Base-by-base conservation (phyloP, 2,888 invertebrate species). In the Coremacera marginata region DNA sequence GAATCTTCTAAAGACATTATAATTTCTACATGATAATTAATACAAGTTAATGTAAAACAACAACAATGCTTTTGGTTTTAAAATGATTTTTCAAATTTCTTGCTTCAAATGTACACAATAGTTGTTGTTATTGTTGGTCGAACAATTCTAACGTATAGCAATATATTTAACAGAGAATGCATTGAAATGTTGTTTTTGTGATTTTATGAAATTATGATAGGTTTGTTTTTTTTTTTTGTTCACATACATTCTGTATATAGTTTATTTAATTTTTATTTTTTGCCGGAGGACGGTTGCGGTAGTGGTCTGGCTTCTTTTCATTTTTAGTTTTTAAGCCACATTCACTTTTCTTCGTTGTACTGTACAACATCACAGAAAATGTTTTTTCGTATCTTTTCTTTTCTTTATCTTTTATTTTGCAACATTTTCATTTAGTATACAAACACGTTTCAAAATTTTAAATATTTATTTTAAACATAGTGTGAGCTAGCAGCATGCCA, bases 281-380 rank as follows among this genome's bases (percentile, higher is more conserved):
- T n/a, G 72, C 77, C 44, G 31, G 73, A 72, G 77, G 77, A 77
- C 77, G 77, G 77, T 73, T 77, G 72, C 77, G 72, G 67, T 77
- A 55, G 76, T 71, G 76, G 63, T 65, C 67, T 76, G 76, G 71
- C 76, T 67, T 72, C 16, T 31, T 14, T 72, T 57, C n/a, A 25
- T 34, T 77, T 55, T 19, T 37, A 37, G 25, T 76, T 76, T 22
- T 71, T 60, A 25, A 65, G 57, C 65, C 72, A 67, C 27, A 31
- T 57, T 37, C 76, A 77, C 49, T 70, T 70, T 62, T 44, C 70
- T 80, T 80, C 78, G 80, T 80, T 80, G 80, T 80, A 78, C 77
- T 80, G 75, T 52, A 73, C 80, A 78, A 77, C 80, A 80, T 80
- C 80, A 78, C 78, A 70, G 22, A 75, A 76, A 76, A 65, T 65